Evolutionary conservation across 2,888 invertebrate genomes (phyloP).

Genomic region (Acleris cristana): DNA sequence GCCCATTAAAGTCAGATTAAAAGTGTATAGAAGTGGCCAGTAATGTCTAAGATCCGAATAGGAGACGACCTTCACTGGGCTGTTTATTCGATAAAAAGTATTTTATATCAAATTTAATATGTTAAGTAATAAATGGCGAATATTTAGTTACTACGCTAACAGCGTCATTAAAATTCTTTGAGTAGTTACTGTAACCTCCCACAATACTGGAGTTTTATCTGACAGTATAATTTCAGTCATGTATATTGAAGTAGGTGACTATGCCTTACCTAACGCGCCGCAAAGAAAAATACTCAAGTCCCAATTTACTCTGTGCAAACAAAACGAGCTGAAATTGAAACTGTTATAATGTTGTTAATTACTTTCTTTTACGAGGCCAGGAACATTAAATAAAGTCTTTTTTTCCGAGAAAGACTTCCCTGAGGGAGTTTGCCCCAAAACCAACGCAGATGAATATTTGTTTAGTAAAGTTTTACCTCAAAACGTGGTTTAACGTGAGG

Average conservation of each 20-base stretch:
- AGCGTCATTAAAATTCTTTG: too few species aligned
- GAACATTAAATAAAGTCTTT: conserved; percentile 27
- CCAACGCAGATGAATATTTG: neutral
- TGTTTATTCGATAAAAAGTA: too few species aligned
- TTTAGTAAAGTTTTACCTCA: conserved; percentile 15
- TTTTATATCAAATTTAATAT: too few species aligned
- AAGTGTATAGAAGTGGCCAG: too few species aligned
- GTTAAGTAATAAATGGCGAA: too few species aligned
- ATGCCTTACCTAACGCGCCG: neutral
- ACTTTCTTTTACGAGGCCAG: conserved; percentile 24
- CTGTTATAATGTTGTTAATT: conserved; percentile 30
- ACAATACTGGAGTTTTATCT: too few species aligned
- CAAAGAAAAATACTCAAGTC: conserved; percentile 17
- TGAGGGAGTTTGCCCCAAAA: conserved; percentile 12
- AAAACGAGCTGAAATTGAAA: conserved; percentile 25
- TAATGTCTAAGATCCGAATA: too few species aligned
- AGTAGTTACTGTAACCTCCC: too few species aligned
- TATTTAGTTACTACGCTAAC: too few species aligned
- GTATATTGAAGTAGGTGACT: neutral
- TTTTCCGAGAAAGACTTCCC: conserved; percentile 15
- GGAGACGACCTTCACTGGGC: too few species aligned
- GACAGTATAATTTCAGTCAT: neutral
- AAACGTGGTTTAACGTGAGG: conserved; percentile 5
- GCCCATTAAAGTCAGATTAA: too few species aligned
- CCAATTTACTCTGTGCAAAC: conserved; percentile 16